Evolutionary conservation across 2,888 invertebrate species (phyloP).

Genomic region (Ashinkailepas kermadecensis): DNA sequence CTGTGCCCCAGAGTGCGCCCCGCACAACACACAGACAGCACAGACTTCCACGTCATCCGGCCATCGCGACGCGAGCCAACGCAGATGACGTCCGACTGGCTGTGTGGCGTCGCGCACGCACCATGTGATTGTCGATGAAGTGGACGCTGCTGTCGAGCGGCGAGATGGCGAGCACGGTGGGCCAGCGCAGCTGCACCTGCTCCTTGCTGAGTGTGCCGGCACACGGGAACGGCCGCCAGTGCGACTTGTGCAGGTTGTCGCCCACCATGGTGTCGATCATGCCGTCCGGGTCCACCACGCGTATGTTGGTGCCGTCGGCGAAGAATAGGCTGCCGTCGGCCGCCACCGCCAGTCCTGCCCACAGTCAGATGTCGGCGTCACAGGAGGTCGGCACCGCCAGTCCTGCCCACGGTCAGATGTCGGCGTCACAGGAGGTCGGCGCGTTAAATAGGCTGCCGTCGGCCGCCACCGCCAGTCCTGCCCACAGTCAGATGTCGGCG

Average conservation of each 20-base stretch:
- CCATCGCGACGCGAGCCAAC: too few relatives aligned
- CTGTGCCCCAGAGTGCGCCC: too few relatives aligned
- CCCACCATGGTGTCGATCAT: conserved; percentile 87
- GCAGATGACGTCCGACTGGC: too few relatives aligned
- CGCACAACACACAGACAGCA: too few relatives aligned
- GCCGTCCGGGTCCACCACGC: conserved; percentile 86
- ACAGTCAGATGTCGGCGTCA: too few relatives aligned
- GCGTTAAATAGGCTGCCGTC: conserved; percentile 88
- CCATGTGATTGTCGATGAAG: conserved; percentile 94
- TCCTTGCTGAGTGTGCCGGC: conserved; percentile 59
- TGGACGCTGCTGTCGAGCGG: conserved; percentile 90
- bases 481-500: conserved; percentile 41
- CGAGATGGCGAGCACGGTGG: conserved; percentile 87
- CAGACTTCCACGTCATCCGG: too few relatives aligned
- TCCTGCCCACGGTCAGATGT: conserved; percentile 56
- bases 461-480: conserved; percentile 84
- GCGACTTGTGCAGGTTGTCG: conserved; percentile 77
- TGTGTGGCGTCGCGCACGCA: conserved; percentile 39
- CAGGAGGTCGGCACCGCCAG: conserved; percentile 58
- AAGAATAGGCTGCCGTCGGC: conserved; percentile 87
- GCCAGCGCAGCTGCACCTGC: conserved; percentile 84
- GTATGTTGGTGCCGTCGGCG: conserved; percentile 89
- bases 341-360: conserved; percentile 84
- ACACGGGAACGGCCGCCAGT: conserved; percentile 85
- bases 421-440: too few relatives aligned